phyloP scores from a whole-genome alignment of 37 sponge, comb jelly and placozoan genomes.

The Hexactinellida sp. region DNA sequence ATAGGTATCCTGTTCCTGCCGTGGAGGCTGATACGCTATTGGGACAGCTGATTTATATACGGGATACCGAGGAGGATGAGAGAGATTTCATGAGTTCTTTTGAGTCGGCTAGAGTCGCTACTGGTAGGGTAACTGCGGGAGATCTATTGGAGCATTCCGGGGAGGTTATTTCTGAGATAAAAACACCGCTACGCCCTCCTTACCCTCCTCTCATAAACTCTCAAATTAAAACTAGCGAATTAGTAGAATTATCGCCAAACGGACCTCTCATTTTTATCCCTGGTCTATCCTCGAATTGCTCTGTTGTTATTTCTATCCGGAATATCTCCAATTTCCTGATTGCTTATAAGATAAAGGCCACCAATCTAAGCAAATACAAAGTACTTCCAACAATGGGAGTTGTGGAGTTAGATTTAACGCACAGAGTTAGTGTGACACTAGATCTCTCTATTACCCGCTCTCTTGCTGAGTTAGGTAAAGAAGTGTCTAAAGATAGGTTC shows the following conservation, averaged over 20 bases:
- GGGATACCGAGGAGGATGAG: background rate
- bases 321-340: background rate
- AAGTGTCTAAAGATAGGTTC: background rate
- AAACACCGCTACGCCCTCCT: background rate
- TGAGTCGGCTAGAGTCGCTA: background rate
- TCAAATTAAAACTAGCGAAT: background rate
- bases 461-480: background rate
- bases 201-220: background rate
- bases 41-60: background rate
- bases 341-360: background rate
- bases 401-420: background rate
- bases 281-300: background rate
- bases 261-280: background rate
- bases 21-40: background rate
- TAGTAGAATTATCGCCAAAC: background rate
- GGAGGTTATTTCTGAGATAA: background rate
- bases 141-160: background rate
- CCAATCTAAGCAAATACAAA: background rate
- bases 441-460: background rate
- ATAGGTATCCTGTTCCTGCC: background rate
- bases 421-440: background rate
- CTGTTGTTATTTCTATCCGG: background rate
- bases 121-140: background rate
- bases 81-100: background rate
- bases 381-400: background rate